Base-by-base conservation (phyloP, 2,113 vertebrate species). In the Laticauda laticaudata region DNA sequence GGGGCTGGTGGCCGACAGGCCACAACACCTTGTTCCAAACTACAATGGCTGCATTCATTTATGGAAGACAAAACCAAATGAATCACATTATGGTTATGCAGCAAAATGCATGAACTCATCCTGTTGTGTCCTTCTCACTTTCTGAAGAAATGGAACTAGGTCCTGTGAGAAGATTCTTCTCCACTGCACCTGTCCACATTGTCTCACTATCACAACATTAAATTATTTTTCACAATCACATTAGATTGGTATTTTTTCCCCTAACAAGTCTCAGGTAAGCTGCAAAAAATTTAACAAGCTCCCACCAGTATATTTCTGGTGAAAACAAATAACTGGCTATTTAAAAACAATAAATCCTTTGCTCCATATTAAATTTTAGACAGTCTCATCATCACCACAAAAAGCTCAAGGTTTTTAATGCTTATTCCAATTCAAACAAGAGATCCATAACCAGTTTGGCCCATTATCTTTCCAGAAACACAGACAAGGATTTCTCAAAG, bases 401-500 rank as follows among this genome's bases (percentile, higher is more conserved):
- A 81, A 39, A 3, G 48, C 26, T 54, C 12, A 51, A n/a, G 48
- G 26, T 54, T 53, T 15, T 53, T 48, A 87, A 18, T 54, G 26
- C 29, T 15, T 34, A 39, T 39, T 39, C 15, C 69, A 81, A 20
- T 81, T 81, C 34, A 39, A 34, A 81, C 34, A 54, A 54, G 86
- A 53, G 86, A 87, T 87, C 86, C 51, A 57, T 14, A 34, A 20
- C 43, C 14, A 48, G 64, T 94, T 21, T 57, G 34, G 55, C 1
- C 51, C 24, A 23, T 18, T 18, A 45, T 15, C 34, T 10, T 93
- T 23, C 64, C 93, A 54, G 91, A 64, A 88, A n/a, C 88, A 45
- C 29, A 55, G 88, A n/a, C 18, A 55, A 1, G 43, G 90, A 23
- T 29, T 89, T 96, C 57, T 93, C 26, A 26, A 34, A 91, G 88